Percentiles rank a stretch among this genome's conserved stretches.
Conservation (phyloP, 1,140 invertebrate genomes). For the Diorhabda carinulata region DNA sequence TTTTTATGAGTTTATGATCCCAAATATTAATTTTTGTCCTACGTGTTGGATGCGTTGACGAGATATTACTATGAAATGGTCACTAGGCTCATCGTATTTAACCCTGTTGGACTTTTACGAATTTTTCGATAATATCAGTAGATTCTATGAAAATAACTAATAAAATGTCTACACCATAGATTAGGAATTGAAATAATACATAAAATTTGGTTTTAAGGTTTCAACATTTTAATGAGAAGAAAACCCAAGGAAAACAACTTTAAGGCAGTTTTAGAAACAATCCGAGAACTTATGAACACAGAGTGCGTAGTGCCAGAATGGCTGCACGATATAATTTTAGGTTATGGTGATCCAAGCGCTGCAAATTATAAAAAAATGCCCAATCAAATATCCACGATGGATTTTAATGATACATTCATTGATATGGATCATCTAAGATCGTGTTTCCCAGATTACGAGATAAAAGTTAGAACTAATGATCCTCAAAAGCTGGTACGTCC, state of each 20-base stretch:
- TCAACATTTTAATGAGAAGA: constrained; percentile 94
- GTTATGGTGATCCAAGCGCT: constrained; percentile 94
- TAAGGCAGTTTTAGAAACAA: constrained; percentile 97
- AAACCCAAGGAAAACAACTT: constrained; percentile 99
- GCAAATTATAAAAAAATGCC: constrained; percentile 90
- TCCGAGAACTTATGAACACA: constrained; percentile 97
- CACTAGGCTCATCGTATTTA: background rate
- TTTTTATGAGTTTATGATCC: no score
- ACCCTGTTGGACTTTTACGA: background rate
- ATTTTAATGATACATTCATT: constrained; percentile 98
- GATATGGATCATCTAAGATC: constrained; percentile 80
- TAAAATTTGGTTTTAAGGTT: constrained; percentile 53
- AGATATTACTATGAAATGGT: background rate
- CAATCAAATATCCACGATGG: constrained; percentile 72
- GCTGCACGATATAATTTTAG: constrained; percentile 96
- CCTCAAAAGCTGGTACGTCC: constrained; percentile 72
- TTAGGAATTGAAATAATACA: no score
- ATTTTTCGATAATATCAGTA: no score
- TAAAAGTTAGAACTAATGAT: constrained; percentile 62
- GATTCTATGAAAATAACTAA: no score
- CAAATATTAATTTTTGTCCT: no score
- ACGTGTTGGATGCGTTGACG: no score
- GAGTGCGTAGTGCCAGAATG: constrained; percentile 98
- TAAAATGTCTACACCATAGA: no score
- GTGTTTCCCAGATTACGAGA: constrained; percentile 82